Evolutionary conservation across 2,797 vertebrate species (phyloP), one percentile per base, ranked within the genome.

Genomic region (Eulemur rubriventer): DNA sequence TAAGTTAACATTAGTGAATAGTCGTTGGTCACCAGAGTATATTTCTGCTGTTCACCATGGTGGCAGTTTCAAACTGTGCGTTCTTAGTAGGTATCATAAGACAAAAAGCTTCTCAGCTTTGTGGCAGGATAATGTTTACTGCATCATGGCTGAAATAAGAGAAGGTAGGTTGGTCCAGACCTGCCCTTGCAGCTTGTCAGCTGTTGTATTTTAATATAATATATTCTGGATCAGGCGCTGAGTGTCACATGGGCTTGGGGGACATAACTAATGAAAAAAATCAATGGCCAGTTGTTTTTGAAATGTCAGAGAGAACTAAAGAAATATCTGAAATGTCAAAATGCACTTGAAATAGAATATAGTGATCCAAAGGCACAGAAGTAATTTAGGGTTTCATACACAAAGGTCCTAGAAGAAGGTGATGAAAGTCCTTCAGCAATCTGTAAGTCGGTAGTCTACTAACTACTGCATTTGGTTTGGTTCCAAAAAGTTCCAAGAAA

Each of bases 281-380:
- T 97, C 97, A 95, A 97, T 97, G 67, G 70, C 57, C 78, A 91
- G 61, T 97, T 97, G 96, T 96, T 97, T 97, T 87, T 87, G 24
- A 97, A 98, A 97, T 97, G 97, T 97, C 97, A 98, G 79, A 3
- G 80, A 97, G 69, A 96, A 75, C 89, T 91, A 97, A 97, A 87
- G 73, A 97, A 97, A 96, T 97, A 96, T 93, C 94, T 87, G 72
- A 98, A 97, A 97, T 97, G 97, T 97, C 96, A 98, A 97, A 98
- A 97, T 94, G 93, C 20, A n/a, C 91, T 96, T 95, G 94, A 96
- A 97, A 97, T 96, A 97, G 79, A 69, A 93, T 97, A 94, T 38
- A 95, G 86, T 76, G 93, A 95, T 96, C 92, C 92, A 96, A 69
- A 95, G 93, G 96, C 92, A 41, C 91, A 89, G 96, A 97, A 91